Base-by-base conservation (phyloP, 2,888 invertebrate genomes). In the Pheosia tremula region DNA sequence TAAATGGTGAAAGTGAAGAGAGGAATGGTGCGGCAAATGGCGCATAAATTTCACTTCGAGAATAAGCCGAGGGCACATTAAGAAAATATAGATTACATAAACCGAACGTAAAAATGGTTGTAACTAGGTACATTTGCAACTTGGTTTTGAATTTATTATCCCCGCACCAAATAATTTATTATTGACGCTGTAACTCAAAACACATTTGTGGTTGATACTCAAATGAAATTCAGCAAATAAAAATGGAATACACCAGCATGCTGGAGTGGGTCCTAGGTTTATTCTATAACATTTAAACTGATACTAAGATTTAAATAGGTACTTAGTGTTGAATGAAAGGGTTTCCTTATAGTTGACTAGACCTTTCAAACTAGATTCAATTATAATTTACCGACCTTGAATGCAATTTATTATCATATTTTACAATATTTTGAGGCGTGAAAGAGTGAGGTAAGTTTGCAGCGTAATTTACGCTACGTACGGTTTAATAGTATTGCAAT, bases 1-100 rank as follows among this genome's bases (percentile, higher is more conserved):
- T 83, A 83, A 24, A 24, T 84, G 4, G 84, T 85, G 84, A 84
- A 79, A 81, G 74, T 79, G 80, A 76, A 80, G 81, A 84, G 81
- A 84, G 79, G 78, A 78, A 84, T 81, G 83, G 81, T 72, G 79
- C 79, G 79, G 86, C 86, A 88, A 90, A 89, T 88, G 88, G 86
- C 83, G 79, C 88, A 90, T 89, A 90, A 89, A 91, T 90, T 88
- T 83, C 81, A 75, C 85, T 85, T 85, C 83, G 81, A 82, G 84
- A 88, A 88, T 85, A 86, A 87, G 83, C 86, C 79, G 81, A 78
- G 81, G 71, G 80, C 85, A 85, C 85, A 86, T 88, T 88, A 88
- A 86, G 87, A 87, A 74, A 86, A 87, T 86, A 86, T 86, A 88
- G 84, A 88, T 88, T 86, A 87, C 82, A 82, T 82, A 80, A 83